Evolutionary conservation across 2,797 vertebrate genomes (phyloP), one percentile per base, ranked within the genome.

Genomic region (Gorsachius magnificus): DNA sequence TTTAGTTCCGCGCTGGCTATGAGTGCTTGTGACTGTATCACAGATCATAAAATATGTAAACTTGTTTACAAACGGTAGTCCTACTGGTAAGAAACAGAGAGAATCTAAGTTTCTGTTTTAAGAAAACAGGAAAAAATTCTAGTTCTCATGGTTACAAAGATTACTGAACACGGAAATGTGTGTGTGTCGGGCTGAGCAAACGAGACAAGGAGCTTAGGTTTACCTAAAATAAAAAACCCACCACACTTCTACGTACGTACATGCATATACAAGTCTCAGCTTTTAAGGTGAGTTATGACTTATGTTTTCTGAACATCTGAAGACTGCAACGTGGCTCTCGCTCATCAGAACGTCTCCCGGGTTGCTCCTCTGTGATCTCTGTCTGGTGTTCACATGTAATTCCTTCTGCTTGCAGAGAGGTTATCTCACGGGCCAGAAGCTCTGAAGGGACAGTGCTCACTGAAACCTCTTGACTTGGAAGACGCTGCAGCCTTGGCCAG

Each of bases 291-390:
- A 84, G 79, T 50, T 35, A 1, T 0, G n/a, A 22, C 48, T 93
- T 46, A 29, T 26, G 48, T 50, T 63, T 63, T 35, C 35, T 46
- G 63, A 26, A 0, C 25, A 15, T 5, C 75, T 45, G 56, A 5
- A n/a, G 66, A 0, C 57, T 60, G 41, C 29, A 2, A 0, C 1
- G 0, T 15, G 43, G 31, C 21, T 41, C 43, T 79, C 6, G 4
- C 60, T 22, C 15, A 2, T 4, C 54, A 51, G 25, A 45, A 24
- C 35, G 12, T 51, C 70, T 6, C 65, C 41, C 10, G 0, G 45
- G 10, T 68, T 50, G 7, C 16, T 66, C 45, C 36, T 64, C 35
- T 56, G 36, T 24, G 21, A 13, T 22, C 33, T 31, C 12, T 28
- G 5, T 5, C 15, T 86, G 80, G 13, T 36, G 70, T 31, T 43